Base-by-base conservation (phyloP, 2,113 vertebrate species). In the Myodes glareolus region DNA sequence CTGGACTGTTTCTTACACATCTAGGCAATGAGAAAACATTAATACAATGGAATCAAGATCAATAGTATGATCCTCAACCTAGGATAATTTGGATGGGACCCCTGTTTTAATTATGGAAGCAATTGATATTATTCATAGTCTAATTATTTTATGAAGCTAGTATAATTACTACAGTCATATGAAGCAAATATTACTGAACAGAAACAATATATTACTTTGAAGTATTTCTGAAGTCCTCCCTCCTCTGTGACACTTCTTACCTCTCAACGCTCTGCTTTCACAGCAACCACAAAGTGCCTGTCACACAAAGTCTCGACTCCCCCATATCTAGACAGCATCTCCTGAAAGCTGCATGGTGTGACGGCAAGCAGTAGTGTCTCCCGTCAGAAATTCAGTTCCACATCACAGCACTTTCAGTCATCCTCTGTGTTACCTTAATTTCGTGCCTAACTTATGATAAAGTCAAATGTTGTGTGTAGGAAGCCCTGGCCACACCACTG, bases 121-220 rank as follows among this genome's bases (percentile, higher is more conserved):
- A 95, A 77, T 1, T 25, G 42, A 67, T 10, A 77, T 72, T 72
- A 92, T 75, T 47, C 27, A 45, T 72, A 36, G 50, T n/a, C 19
- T 75, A 81, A 87, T 78, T 78, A 61, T 75, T 88, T 70, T 90
- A 58, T 93, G 27, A 93, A 81, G 29, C 68, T 72, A 95, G 58
- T 47, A 29, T 61, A 91, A 68, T 85, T 88, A 45, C 8, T 75
- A n/a, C 36, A 95, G 81, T 84, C n/a, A 91, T 16, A 77, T 16
- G 82, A 88, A 94, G 67, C 21, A 75, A 92, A 94, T 7, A 73
- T 72, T 47, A 68, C 3, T 68, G 84, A 76, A 68, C n/a, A 39
- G 9, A 88, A 91, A 73, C 25, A 82, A 50, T 68, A 33, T 12
- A 23, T 47, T 70, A 47, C 23, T 55, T 67, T 50, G 27, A 93